These are phyloP conservation scores for Chondrilla cf. caribensis DNA, from an alignment of 37 sponge, comb jelly and placozoan genomes.

Conservation along the genomic window DNA sequence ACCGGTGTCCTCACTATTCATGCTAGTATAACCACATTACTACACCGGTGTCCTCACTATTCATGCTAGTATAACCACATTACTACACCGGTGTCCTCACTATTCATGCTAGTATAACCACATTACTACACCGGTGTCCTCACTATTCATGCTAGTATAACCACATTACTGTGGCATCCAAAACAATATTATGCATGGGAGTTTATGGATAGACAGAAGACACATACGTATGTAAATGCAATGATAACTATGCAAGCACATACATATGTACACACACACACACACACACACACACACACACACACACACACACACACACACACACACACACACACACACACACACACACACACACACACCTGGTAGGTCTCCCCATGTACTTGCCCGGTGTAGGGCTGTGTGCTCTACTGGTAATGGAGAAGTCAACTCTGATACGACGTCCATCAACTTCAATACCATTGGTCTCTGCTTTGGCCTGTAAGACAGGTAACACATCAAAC, in stretches of 20 bases:
- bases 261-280: constrained; percentile 12
- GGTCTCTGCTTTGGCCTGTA: constrained; percentile 84
- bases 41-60: too few species aligned
- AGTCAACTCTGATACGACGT: constrained; percentile 89
- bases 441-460: constrained; percentile 95
- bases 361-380: constrained; percentile 94
- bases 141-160: too few species aligned
- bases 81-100: too few species aligned
- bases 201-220: neutral
- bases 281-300: constrained; percentile 25
- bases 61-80: too few species aligned
- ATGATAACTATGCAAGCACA: neutral
- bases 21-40: too few species aligned
- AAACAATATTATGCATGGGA: too few species aligned
- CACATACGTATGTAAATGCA: neutral
- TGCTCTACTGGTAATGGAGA: constrained; percentile 95
- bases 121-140: too few species aligned
- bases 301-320: constrained; percentile 14
- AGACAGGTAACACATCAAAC: neutral
- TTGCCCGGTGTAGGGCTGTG: constrained; percentile 98
- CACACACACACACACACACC: constrained; percentile 28
- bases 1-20: too few species aligned
- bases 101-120: too few species aligned
- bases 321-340: too few species aligned
- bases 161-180: too few species aligned